Evolutionary conservation across 2,797 vertebrate species (phyloP).

Genomic region (Lagocephalus sceleratus): DNA sequence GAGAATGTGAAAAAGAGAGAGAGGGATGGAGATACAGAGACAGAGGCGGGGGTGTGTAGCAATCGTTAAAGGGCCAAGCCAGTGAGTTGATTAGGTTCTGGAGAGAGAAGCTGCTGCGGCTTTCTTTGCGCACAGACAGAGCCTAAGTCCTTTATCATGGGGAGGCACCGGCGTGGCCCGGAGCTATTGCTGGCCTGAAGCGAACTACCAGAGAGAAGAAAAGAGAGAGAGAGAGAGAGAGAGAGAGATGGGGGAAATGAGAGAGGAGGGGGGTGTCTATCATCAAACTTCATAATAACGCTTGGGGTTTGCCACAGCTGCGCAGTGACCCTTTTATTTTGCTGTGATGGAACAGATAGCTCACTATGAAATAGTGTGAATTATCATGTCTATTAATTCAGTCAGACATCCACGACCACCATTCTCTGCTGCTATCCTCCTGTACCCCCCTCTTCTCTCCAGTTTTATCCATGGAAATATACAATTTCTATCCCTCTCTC

Average conservation of each 20-base stretch:
- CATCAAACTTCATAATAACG: slow-evolving; percentile 94
- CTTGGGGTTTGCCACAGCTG: slow-evolving; percentile 90
- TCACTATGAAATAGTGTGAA: slow-evolving; percentile 93
- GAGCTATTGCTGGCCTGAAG: slow-evolving; percentile 88
- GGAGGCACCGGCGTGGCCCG: slow-evolving; percentile 91
- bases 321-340: slow-evolving; percentile 90
- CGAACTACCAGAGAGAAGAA: slow-evolving; percentile 78
- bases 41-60: slow-evolving; percentile 38
- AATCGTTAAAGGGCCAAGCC: slow-evolving; percentile 73
- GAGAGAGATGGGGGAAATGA: background rate
- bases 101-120: slow-evolving; percentile 79
- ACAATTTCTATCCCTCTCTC: slow-evolving; percentile 77
- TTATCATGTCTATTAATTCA: slow-evolving; percentile 99
- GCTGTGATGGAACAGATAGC: slow-evolving; percentile 90
- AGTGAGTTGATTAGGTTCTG: slow-evolving; percentile 85
- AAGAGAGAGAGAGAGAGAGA: slow-evolving; percentile 48
- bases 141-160: slow-evolving; percentile 98
- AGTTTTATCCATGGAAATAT: slow-evolving; percentile 79
- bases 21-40: slow-evolving; percentile 11
- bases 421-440: slow-evolving; percentile 60
- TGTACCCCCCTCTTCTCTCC: slow-evolving; percentile 22
- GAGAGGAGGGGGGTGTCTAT: slow-evolving; percentile 73
- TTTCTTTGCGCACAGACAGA: slow-evolving; percentile 71
- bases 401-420: slow-evolving; percentile 79
- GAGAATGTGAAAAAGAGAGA: background rate